phyloP scores from a whole-genome alignment of 1,140 invertebrate genomes.

The Phymastichus coffea region DNA sequence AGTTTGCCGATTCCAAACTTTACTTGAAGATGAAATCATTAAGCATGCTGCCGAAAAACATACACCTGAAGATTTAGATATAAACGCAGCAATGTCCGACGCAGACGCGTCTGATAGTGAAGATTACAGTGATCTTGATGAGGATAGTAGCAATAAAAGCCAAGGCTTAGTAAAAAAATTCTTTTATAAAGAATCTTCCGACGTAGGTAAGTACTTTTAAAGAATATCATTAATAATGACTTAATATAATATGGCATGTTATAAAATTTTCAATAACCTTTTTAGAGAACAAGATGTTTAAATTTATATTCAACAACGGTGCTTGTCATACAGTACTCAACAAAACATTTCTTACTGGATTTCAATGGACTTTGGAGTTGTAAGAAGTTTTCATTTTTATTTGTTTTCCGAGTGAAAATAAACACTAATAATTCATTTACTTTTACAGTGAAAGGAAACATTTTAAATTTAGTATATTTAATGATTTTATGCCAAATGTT shows the following conservation, averaged over 20 bases:
- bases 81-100: constrained; percentile 28
- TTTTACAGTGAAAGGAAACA: constrained; percentile 46
- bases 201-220: constrained; percentile 18
- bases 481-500: constrained; percentile 38
- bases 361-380: constrained; percentile 51
- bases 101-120: constrained; percentile 33
- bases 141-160: constrained; percentile 17
- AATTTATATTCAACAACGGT: constrained; percentile 31
- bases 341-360: constrained; percentile 30
- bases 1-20: constrained; percentile 41
- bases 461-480: constrained; percentile 44
- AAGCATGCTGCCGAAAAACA: constrained; percentile 41
- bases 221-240: constrained; percentile 18
- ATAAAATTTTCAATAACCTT: constrained; percentile 16
- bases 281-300: constrained; percentile 22
- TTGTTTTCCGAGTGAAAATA: constrained; percentile 2
- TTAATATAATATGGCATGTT: not conserved
- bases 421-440: not conserved
- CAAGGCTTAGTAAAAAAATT: constrained; percentile 15
- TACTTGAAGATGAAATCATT: constrained; percentile 33
- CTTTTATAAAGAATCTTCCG: constrained; percentile 24
- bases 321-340: not conserved
- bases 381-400: constrained; percentile 34
- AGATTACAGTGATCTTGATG: constrained; percentile 20
- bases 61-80: constrained; percentile 13